phyloP scores from a whole-genome alignment of 1,140 invertebrate genomes.

The Phortica variegata region DNA sequence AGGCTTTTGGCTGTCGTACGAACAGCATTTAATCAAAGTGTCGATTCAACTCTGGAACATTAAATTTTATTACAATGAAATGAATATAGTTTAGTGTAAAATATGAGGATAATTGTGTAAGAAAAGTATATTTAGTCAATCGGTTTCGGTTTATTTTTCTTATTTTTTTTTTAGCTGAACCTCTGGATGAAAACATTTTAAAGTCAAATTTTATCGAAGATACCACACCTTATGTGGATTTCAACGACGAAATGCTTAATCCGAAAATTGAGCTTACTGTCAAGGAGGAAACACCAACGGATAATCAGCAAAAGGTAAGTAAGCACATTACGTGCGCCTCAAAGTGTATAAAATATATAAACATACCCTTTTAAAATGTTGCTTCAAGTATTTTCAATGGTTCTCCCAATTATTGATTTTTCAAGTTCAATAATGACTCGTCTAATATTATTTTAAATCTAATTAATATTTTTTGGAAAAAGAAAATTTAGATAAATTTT shows the following conservation, averaged over 20 bases:
- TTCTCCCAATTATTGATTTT: neutral
- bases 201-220: slow-evolving; percentile 44
- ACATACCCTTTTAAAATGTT: neutral
- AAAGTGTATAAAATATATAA: neutral
- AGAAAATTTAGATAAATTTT: too few relatives aligned
- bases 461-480: neutral
- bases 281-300: slow-evolving; percentile 30
- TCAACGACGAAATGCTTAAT: slow-evolving; percentile 36
- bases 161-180: slow-evolving; percentile 27
- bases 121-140: too few relatives aligned
- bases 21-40: too few relatives aligned
- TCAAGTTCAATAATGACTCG: neutral
- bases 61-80: too few relatives aligned
- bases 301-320: slow-evolving; percentile 23
- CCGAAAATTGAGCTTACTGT: slow-evolving; percentile 36
- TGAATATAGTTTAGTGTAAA: too few relatives aligned
- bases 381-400: neutral
- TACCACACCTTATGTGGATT: slow-evolving; percentile 43
- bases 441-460: too few relatives aligned
- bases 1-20: too few relatives aligned
- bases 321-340: neutral
- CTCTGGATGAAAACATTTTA: slow-evolving; percentile 38
- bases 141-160: too few relatives aligned
- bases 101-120: too few relatives aligned
- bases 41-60: too few relatives aligned